Percentiles rank a stretch among this genome's conserved stretches.
Conservation (phyloP, 64 coral and sea anemone genomes). For the Pocillopora damicornis region DNA sequence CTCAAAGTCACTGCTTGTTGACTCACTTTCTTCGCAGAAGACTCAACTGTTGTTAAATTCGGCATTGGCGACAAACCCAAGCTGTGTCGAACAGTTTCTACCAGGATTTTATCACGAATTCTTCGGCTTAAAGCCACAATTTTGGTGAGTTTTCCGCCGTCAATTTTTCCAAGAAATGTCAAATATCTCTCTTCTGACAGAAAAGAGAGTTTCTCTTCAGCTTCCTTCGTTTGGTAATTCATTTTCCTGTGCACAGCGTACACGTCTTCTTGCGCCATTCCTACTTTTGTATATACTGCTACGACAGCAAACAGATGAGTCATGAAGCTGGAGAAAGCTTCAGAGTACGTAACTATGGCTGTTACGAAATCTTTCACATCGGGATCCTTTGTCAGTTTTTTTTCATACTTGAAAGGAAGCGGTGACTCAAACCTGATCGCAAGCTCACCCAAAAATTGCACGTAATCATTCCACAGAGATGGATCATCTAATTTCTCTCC, state of each 20-base stretch:
- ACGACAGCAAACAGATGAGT: slow-evolving; percentile 8
- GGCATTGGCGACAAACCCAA: slow-evolving; percentile 16
- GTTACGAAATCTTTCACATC: slow-evolving; percentile 43
- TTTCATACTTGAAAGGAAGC: slow-evolving; percentile 3
- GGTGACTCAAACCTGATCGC: slow-evolving; percentile 9
- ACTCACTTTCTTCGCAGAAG: slow-evolving; percentile 1
- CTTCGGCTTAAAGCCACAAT: slow-evolving; percentile 37
- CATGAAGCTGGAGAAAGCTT: slow-evolving; percentile 18
- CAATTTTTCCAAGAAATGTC: slow-evolving; percentile 40
- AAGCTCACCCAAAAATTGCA: slow-evolving; percentile 36
- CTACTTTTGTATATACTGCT: background rate
- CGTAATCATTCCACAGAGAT: slow-evolving; percentile 32
- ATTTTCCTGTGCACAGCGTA: slow-evolving; percentile 9
- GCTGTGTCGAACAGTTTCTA: background rate
- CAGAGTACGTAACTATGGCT: slow-evolving; percentile 14
- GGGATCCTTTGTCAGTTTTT: slow-evolving; percentile 1
- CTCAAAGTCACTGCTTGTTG: slow-evolving; percentile 11
- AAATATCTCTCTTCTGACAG: slow-evolving; percentile 24
- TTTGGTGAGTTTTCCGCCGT: slow-evolving; percentile 43
- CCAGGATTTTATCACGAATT: background rate
- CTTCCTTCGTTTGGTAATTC: background rate
- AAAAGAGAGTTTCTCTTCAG: slow-evolving; percentile 19
- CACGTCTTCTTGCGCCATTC: background rate
- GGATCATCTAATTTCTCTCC: slow-evolving; percentile 28
- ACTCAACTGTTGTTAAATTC: background rate